Base-by-base conservation (phyloP, 2,113 vertebrate genomes). In the Coptodon rendalli region DNA sequence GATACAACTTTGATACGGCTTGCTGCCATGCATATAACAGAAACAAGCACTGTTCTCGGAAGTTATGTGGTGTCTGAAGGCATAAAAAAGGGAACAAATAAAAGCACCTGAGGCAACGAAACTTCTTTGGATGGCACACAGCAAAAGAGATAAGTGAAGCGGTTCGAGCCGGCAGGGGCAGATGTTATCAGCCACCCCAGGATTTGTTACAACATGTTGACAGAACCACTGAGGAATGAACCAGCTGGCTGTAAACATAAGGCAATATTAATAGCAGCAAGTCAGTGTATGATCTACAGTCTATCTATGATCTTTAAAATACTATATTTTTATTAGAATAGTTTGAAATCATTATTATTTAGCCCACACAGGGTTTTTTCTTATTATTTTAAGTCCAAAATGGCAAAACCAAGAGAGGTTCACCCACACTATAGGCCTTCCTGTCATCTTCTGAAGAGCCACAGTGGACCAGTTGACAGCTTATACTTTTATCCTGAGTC, bases 151-250 rank as follows among this genome's bases (percentile, higher is more conserved):
- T 78, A 4, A 71, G 36, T 6, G 22, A 7, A 76, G 19, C 9
- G 7, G 4, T 14, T 50, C 6, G 3, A 29, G 48, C 7, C 71
- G 54, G 9, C 59, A 38, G 24, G n/a, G 14, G 29, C 3, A 27
- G 82, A 88, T 83, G 76, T 45, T 83, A 13, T 87, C 76, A 80
- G 16, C 6, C 22, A 43, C 7, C 1, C 6, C 52, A 84, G 66
- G 8, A 11, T 80, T 68, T 92, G 89, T 85, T 22, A 66, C 40
- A 88, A 83, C 89, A 81, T 66, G 90, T 66, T 34, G 6, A 63
- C 24, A 45, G 9, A 10, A 19, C 14, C 22, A 2, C 71, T 63
- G 57, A 57, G 45, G n/a, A 29, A 24, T 19, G 31, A 82, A 24
- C 6, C 4, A 40, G 17, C 34, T 8, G 13, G 53, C 38, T 52